Percentiles rank a stretch among this genome's conserved stretches.
phyloP scores from a whole-genome alignment of 2,797 vertebrate genomes.

The Allobates femoralis region DNA sequence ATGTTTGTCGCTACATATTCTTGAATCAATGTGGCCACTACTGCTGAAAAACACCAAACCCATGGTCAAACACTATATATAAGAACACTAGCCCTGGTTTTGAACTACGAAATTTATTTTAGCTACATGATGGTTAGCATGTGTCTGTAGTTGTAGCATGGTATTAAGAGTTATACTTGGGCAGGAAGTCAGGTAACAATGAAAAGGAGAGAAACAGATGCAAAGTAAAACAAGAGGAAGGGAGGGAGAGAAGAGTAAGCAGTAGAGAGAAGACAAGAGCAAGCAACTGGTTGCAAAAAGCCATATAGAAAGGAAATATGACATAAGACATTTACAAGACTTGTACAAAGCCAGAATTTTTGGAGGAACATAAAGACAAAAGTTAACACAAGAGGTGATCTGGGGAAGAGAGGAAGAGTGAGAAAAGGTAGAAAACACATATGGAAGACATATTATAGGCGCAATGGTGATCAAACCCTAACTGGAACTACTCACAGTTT shows the following conservation, averaged over 20 bases:
- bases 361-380: neutral
- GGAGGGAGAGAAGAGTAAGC: slow-evolving; percentile 8
- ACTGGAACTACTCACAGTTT: slow-evolving; percentile 4
- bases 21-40: neutral
- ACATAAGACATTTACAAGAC: neutral
- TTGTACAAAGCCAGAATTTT: neutral
- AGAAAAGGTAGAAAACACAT: neutral
- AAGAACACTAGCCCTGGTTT: neutral
- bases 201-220: slow-evolving; percentile 19
- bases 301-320: neutral
- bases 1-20: neutral
- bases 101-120: slow-evolving; percentile 5
- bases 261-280: slow-evolving; percentile 3
- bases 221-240: slow-evolving; percentile 7
- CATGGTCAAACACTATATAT: neutral
- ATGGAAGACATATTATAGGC: neutral
- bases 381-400: neutral
- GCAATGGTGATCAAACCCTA: slow-evolving; percentile 39
- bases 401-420: neutral
- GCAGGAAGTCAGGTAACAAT: slow-evolving; percentile 71
- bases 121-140: slow-evolving; percentile 24
- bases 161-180: slow-evolving; percentile 39
- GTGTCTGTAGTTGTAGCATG: slow-evolving; percentile 68
- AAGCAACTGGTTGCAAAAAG: neutral
- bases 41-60: neutral